Evolutionary conservation across 2,113 vertebrate species (phyloP), one percentile per base, ranked within the genome.

Genomic region (Phalacrocorax carbo): DNA sequence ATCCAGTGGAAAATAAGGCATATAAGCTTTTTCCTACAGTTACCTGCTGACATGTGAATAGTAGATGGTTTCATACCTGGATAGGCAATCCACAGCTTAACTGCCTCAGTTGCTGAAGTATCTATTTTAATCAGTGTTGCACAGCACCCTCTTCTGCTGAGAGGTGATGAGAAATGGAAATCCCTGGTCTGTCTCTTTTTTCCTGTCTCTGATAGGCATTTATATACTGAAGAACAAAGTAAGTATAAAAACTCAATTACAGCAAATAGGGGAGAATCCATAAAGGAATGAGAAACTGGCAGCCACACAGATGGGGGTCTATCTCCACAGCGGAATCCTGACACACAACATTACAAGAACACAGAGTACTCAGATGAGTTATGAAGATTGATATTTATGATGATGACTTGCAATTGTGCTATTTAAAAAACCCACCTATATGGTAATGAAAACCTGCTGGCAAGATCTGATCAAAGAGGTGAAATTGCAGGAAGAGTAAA

Each of bases 361-460:
- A 73, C 48, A 42, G 83, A 95, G 87, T 78, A 87, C 93, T 93
- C 30, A n/a, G 85, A 90, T 95, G 90, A 95, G 51, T 96, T 96
- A 86, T 93, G 91, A 71, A 91, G 94, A 94, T 88, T 97, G 88
- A 94, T 96, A 90, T 96, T 97, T 93, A 92, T 88, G 80, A 93
- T 92, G 91, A 95, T 92, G 84, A 95, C 94, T 96, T 86, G 86
- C 93, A 96, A 54, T 96, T 83, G 85, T 65, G 69, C 94, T 95
- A 57, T 88, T 97, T 96, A 38, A 95, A 95, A 94, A 94, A 6
- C 7, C 64, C 57, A 92, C 90, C 94, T 95, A 96, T 97, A 96
- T 96, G 72, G 90, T 93, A 97, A 96, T 97, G 94, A 95, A 96
- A 96, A 95, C 94, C 93, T 96, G 82, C 93, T 95, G 92, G 96